Evolutionary conservation across 1,140 invertebrate genomes (phyloP).

Genomic region (Eulimnadia texana): DNA sequence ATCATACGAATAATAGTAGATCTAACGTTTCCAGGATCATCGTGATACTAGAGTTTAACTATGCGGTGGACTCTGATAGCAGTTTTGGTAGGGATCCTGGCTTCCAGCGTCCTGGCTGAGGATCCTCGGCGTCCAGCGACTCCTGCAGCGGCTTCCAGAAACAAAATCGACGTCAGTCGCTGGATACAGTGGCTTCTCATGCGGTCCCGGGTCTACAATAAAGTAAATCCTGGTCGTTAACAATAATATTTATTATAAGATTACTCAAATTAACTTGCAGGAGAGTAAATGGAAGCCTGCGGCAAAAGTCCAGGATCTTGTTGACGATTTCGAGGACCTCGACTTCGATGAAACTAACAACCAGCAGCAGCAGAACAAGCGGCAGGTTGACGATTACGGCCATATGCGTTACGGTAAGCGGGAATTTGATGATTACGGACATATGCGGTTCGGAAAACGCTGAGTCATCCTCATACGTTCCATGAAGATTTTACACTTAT

Average conservation of each 20-base stretch:
- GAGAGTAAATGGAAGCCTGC: slow-evolving; percentile 21
- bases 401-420: slow-evolving; percentile 43
- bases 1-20: neutral
- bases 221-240: too few species aligned
- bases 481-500: neutral
- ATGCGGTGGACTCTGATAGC: too few species aligned
- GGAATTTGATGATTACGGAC: slow-evolving; percentile 50
- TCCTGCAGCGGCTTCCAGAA: neutral
- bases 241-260: too few species aligned
- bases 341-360: slow-evolving; percentile 19
- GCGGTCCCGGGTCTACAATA: neutral
- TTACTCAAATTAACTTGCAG: neutral
- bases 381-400: slow-evolving; percentile 45
- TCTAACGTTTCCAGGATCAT: too few species aligned
- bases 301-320: slow-evolving; percentile 30
- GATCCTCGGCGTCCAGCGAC: neutral
- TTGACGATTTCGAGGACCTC: slow-evolving; percentile 38
- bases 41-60: too few species aligned
- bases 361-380: slow-evolving; percentile 25
- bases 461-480: too few species aligned
- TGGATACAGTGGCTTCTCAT: slow-evolving; percentile 5
- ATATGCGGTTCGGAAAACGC: slow-evolving; percentile 43
- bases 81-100: too few species aligned
- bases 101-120: neutral
- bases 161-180: neutral